Evolutionary conservation across 1,140 invertebrate genomes (phyloP).

Genomic region (Penaeus vannamei): DNA sequence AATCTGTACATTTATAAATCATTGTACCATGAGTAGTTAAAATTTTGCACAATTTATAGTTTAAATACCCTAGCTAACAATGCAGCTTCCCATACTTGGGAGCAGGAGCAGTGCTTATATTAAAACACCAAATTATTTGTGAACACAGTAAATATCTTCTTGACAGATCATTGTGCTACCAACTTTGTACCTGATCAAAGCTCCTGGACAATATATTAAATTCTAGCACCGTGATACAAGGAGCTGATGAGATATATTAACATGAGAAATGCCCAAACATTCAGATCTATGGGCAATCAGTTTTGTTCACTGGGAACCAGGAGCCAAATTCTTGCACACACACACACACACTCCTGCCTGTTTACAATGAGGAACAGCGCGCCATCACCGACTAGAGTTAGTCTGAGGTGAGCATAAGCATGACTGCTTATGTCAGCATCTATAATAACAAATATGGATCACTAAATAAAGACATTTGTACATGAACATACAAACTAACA

Average conservation of each 20-base stretch:
- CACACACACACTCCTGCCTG: constrained; percentile 56
- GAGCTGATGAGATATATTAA: constrained; percentile 35
- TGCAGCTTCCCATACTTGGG: constrained; percentile 39
- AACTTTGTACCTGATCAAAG: constrained; percentile 64
- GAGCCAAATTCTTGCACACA: constrained; percentile 52
- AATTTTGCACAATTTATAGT: constrained; percentile 61
- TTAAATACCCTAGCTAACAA: constrained; percentile 55
- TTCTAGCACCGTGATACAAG: constrained; percentile 60
- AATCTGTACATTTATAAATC: constrained; percentile 58
- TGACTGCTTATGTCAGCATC: constrained; percentile 57
- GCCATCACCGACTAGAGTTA: constrained; percentile 65
- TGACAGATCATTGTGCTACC: constrained; percentile 63
- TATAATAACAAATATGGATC: constrained; percentile 64
- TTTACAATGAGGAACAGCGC: constrained; percentile 56
- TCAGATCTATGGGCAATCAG: constrained; percentile 59
- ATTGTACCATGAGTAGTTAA: constrained; percentile 47
- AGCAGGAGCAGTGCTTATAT: constrained; percentile 55
- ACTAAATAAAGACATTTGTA: constrained; percentile 66
- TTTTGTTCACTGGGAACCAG: constrained; percentile 60
- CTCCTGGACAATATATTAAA: constrained; percentile 53
- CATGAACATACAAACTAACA: constrained; percentile 67
- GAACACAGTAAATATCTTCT: constrained; percentile 27
- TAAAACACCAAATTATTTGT: constrained; percentile 47
- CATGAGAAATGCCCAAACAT: constrained; percentile 52
- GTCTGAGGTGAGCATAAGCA: constrained; percentile 64